These are phyloP conservation scores for Biston stratarius DNA, from an alignment of 2,888 invertebrate genomes.

Conservation along the genomic window DNA sequence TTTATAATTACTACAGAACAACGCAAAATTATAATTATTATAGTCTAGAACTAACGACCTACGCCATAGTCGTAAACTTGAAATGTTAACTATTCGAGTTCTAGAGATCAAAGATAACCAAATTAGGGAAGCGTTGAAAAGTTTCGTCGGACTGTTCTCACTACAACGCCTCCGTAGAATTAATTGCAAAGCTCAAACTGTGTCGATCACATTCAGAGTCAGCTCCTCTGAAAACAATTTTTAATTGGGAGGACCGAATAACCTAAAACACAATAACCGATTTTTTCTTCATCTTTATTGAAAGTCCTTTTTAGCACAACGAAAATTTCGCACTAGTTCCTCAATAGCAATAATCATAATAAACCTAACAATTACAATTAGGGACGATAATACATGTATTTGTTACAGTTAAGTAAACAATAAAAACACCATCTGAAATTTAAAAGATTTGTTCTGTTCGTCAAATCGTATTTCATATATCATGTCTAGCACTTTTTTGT, in stretches of 20 bases:
- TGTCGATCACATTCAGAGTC: conserved; percentile 8
- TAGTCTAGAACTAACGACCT: not conserved
- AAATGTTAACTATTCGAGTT: not conserved
- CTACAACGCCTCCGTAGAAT: not conserved
- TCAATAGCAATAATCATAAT: no score
- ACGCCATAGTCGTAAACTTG: not conserved
- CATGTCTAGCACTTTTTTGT: no score
- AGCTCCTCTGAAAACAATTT: conserved; percentile 1
- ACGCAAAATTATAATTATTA: not conserved
- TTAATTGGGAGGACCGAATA: conserved; percentile 1
- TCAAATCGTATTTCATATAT: no score
- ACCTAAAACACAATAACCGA: not conserved
- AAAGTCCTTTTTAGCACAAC: no score
- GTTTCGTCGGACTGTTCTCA: conserved; percentile 12
- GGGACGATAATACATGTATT: no score
- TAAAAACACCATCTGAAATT: no score
- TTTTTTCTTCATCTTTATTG: no score
- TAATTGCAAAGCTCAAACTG: conserved; percentile 17
- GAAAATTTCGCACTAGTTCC: no score
- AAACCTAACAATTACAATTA: no score
- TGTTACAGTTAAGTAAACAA: no score
- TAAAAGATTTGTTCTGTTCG: no score
- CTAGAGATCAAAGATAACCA: conserved; percentile 17
- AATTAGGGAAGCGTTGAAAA: conserved; percentile 20
- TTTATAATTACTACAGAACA: no score